Conservation (phyloP, 2,888 invertebrate species). For the Ariolimax columbianus region DNA sequence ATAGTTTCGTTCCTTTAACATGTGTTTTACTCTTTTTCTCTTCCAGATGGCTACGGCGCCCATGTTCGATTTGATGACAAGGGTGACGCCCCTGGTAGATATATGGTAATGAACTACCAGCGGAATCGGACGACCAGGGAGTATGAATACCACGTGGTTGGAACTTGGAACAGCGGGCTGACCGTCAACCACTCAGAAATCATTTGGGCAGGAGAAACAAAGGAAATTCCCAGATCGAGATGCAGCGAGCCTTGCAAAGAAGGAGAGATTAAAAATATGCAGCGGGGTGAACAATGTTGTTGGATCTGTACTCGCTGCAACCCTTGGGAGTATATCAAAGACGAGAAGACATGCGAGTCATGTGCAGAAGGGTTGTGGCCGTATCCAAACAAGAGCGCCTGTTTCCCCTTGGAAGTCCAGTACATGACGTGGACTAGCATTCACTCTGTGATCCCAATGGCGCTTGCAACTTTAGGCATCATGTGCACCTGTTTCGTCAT, state of each 20-base stretch:
- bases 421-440: conserved; percentile 78
- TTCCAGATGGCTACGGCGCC: conserved; percentile 84
- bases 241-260: conserved; percentile 79
- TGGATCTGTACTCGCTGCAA: conserved; percentile 78
- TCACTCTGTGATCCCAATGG: conserved; percentile 84
- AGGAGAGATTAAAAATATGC: conserved; percentile 79
- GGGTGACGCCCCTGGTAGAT: conserved; percentile 80
- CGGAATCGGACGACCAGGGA: conserved; percentile 68
- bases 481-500: conserved; percentile 83
- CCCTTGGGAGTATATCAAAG: conserved; percentile 73
- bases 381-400: conserved; percentile 69
- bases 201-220: conserved; percentile 78
- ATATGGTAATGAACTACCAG: conserved; percentile 80
- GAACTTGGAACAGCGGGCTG: conserved; percentile 82
- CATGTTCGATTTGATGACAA: conserved; percentile 82
- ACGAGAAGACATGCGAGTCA: conserved; percentile 75
- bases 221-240: conserved; percentile 77
- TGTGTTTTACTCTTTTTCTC: conserved; percentile 55
- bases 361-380: conserved; percentile 77
- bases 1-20: too few relatives aligned
- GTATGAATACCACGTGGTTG: conserved; percentile 76
- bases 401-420: conserved; percentile 69
- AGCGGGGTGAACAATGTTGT: conserved; percentile 79
- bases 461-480: conserved; percentile 84
- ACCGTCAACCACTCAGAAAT: conserved; percentile 69